Base-by-base conservation (phyloP, 2,113 vertebrate species). In the Otis tarda region DNA sequence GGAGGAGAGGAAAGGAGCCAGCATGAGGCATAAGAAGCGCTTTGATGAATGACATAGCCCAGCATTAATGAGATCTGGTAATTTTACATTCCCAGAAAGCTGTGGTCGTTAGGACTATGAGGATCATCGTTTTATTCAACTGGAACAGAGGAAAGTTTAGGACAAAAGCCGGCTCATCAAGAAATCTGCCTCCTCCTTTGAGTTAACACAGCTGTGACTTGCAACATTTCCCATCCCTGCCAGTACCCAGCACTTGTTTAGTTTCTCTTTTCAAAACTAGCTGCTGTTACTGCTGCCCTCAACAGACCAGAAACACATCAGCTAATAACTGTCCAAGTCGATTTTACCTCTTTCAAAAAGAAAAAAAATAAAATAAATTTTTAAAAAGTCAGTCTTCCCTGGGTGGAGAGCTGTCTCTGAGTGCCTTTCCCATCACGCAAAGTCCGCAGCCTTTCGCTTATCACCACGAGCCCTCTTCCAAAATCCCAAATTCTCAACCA, bases 51-150 rank as follows among this genome's bases (percentile, higher is more conserved):
- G 96, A 94, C 96, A 95, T 76, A 91, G 97, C 90, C 95, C 65
- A 79, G 92, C 95, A 97, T 96, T 97, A 98, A 98, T 98, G 97
- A 98, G 97, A 97, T 94, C 68, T 90, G 94, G 93, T 96, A 85
- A 89, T 96, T 95, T 98, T 94, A 98, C 87, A 83, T 91, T 78
- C 89, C 93, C 83, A 88, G 89, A 93, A 93, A 92, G 94, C 82
- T 49, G 4, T 24, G 87, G 83, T 52, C 16, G 31, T 53, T 89
- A 70, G 61, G 83, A 90, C 24, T 31, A 37, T 1, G 53, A 82
- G 64, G 79, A 83, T 87, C 79, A 14, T 14, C 25, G 3, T 67
- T 88, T 85, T 39, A 67, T 94, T 75, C 53, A 8, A 3, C 10
- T 8, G 89, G 92, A 97, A 93, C 47, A 87, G 75, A 71, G 80